Percentiles rank a stretch among this genome's conserved stretches.
Evolutionary conservation across 2,888 invertebrate species (phyloP).

Genomic region (Marronus borbonicus): DNA sequence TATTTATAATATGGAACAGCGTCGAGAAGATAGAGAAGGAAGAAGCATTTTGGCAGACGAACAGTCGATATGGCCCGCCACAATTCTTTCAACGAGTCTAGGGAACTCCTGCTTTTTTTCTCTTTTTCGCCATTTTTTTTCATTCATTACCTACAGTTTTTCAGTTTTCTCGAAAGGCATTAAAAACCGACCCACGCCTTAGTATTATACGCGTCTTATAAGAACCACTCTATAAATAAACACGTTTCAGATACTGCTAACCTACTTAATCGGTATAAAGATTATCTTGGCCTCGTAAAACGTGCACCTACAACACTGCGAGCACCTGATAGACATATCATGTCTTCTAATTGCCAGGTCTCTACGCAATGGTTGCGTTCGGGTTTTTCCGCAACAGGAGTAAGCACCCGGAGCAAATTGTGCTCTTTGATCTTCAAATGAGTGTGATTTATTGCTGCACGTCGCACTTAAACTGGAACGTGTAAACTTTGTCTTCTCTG

Average conservation of each 20-base stretch:
- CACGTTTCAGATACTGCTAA: constrained; percentile 23
- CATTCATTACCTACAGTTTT: constrained; percentile 27
- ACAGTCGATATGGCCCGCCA: constrained; percentile 38
- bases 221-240: constrained; percentile 22
- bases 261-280: constrained; percentile 26
- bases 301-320: constrained; percentile 12
- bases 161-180: constrained; percentile 3
- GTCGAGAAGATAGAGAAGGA: constrained; percentile 18
- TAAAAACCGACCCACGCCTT: background rate
- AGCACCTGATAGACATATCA: constrained; percentile 40
- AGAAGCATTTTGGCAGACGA: constrained; percentile 47
- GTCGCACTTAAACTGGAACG: constrained; percentile 20
- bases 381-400: constrained; percentile 21
- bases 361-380: background rate
- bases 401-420: constrained; percentile 44
- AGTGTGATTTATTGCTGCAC: constrained; percentile 38
- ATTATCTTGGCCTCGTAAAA: constrained; percentile 7
- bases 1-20: constrained; percentile 44
- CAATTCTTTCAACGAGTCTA: constrained; percentile 35
- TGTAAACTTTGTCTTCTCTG: constrained; percentile 31
- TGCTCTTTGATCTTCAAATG: constrained; percentile 44
- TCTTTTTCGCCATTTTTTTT: constrained; percentile 18
- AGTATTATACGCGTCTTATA: too few species aligned
- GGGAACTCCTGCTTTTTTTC: constrained; percentile 38
- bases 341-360: constrained; percentile 20